Percentiles rank a stretch among this genome's conserved stretches.
These are phyloP conservation scores for Paratilapia polleni DNA, from an alignment of 2,113 vertebrate species.

Conservation along the genomic window DNA sequence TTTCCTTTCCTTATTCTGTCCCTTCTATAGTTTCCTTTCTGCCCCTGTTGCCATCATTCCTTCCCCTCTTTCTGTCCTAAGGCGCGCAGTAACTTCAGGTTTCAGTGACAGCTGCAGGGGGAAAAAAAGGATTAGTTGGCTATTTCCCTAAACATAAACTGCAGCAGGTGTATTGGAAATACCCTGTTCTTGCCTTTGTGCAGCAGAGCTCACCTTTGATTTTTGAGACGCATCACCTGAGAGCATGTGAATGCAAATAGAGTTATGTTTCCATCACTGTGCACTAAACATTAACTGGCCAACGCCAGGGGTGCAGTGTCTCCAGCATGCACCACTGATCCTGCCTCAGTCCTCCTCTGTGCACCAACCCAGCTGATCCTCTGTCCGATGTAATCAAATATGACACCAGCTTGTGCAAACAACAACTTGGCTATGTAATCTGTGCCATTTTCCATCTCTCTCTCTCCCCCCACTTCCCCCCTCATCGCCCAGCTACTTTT, in stretches of 20 bases:
- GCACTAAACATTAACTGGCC: constrained; percentile 22
- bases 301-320: background rate
- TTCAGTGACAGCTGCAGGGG: constrained; percentile 55
- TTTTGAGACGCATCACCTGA: constrained; percentile 40
- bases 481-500: background rate
- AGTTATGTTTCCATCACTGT: constrained; percentile 22
- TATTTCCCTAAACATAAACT: constrained; percentile 64
- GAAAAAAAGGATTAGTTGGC: constrained; percentile 40
- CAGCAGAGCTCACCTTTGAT: constrained; percentile 49
- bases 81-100: constrained; percentile 55
- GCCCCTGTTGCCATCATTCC: background rate
- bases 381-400: constrained; percentile 56
- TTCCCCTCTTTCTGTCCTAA: constrained; percentile 28
- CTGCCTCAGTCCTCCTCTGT: background rate
- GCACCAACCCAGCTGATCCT: constrained; percentile 38
- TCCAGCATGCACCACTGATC: constrained; percentile 2
- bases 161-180: constrained; percentile 68
- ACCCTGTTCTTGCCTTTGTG: constrained; percentile 42
- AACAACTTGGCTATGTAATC: constrained; percentile 54
- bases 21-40: background rate
- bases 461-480: background rate
- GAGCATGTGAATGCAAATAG: constrained; percentile 41
- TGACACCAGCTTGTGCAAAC: constrained; percentile 67
- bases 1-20: background rate
- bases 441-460: constrained; percentile 6